phyloP scores from a whole-genome alignment of 2,797 vertebrate genomes.

The Crenuchus spilurus region DNA sequence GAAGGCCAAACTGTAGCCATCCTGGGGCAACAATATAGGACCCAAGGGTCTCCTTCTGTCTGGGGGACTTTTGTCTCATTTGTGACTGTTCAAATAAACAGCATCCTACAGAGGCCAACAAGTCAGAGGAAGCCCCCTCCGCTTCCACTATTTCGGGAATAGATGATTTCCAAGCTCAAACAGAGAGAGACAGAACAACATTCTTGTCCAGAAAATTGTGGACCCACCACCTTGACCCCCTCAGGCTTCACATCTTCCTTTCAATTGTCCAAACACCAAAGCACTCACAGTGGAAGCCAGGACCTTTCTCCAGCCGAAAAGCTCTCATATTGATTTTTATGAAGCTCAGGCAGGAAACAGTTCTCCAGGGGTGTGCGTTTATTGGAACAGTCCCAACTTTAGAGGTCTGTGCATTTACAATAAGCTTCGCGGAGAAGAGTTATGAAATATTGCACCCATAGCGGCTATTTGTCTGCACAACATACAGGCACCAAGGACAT shows the following conservation, averaged over 20 bases:
- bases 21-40: conserved; percentile 17
- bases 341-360: conserved; percentile 29
- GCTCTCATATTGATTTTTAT: conserved; percentile 38
- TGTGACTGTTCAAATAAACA: conserved; percentile 73
- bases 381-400: conserved; percentile 21
- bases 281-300: conserved; percentile 12
- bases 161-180: conserved; percentile 59
- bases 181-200: conserved; percentile 31
- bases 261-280: conserved; percentile 27
- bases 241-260: conserved; percentile 29
- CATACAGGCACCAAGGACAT: background rate
- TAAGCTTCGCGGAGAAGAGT: background rate
- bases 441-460: conserved; percentile 4
- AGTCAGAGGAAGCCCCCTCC: conserved; percentile 60
- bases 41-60: conserved; percentile 26
- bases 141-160: conserved; percentile 68
- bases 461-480: conserved; percentile 8
- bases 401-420: conserved; percentile 9
- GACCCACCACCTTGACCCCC: conserved; percentile 17
- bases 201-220: conserved; percentile 4
- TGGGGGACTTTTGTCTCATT: conserved; percentile 27
- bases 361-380: conserved; percentile 13
- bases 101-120: conserved; percentile 59
- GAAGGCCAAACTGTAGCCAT: background rate
- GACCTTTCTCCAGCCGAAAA: conserved; percentile 5